Percentiles rank a stretch among this genome's conserved stretches.
phyloP scores from a whole-genome alignment of 2,113 vertebrate genomes.

The Herpetotheres cachinnans region DNA sequence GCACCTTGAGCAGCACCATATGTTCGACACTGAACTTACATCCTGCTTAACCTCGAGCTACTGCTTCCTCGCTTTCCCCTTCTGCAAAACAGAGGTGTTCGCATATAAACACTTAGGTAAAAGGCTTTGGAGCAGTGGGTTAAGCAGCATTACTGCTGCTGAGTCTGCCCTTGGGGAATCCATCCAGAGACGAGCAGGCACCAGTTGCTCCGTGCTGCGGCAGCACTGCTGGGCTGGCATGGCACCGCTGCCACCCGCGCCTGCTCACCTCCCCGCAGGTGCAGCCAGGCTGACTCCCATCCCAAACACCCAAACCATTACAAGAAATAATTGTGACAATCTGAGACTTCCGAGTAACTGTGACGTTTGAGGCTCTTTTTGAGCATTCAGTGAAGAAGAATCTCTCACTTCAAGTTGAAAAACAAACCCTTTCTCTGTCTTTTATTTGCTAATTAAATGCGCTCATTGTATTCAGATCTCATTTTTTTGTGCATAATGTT shows the following conservation, averaged over 20 bases:
- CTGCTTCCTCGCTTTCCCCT: not conserved
- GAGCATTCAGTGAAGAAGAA: not conserved
- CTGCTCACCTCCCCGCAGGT: accelerated
- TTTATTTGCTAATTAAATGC: conserved; percentile 35
- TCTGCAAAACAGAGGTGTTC: not conserved
- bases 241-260: not conserved
- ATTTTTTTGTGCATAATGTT: conserved; percentile 42
- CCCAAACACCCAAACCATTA: not conserved
- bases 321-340: not conserved
- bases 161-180: not conserved
- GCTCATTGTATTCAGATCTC: conserved; percentile 30
- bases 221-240: not conserved
- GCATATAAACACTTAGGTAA: not conserved
- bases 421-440: conserved; percentile 9
- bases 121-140: not conserved
- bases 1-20: not conserved
- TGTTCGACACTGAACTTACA: not conserved
- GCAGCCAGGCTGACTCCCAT: not conserved
- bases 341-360: not conserved
- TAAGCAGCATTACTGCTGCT: not conserved
- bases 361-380: not conserved
- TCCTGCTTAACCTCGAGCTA: not conserved
- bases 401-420: conserved; percentile 14
- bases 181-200: not conserved
- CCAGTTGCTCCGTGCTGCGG: accelerated